Evolutionary conservation across 2,797 vertebrate genomes (phyloP).

Genomic region (Cryptoblepharus egeriae): DNA sequence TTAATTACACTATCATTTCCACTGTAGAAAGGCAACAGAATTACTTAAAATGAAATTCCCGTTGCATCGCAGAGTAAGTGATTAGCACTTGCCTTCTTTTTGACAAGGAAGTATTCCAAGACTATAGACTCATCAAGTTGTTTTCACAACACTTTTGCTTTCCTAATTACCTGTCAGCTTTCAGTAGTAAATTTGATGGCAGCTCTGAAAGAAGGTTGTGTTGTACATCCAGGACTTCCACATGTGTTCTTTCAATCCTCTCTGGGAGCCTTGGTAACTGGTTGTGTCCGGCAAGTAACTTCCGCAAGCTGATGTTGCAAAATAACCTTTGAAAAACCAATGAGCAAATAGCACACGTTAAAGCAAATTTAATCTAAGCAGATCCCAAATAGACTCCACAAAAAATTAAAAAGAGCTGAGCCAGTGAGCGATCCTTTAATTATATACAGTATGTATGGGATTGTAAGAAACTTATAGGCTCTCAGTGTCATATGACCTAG

Average conservation of each 20-base stretch:
- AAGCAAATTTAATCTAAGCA: not conserved
- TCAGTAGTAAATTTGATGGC: slow-evolving; percentile 91
- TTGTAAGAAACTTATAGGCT: too few species aligned
- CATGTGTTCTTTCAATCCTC: slow-evolving; percentile 86
- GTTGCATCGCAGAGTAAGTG: not conserved
- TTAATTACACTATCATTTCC: not conserved
- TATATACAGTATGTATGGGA: not conserved
- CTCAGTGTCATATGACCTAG: too few species aligned
- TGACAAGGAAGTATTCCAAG: not conserved
- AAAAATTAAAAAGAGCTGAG: not conserved
- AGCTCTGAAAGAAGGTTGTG: slow-evolving; percentile 95
- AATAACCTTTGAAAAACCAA: slow-evolving; percentile 82
- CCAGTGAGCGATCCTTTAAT: slow-evolving; percentile 40
- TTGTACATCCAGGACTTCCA: slow-evolving; percentile 93
- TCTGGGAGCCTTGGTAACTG: slow-evolving; percentile 88
- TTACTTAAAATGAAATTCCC: not conserved
- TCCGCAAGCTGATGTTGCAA: slow-evolving; percentile 90
- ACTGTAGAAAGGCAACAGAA: not conserved
- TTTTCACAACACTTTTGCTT: not conserved
- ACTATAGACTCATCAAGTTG: not conserved
- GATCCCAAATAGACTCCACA: not conserved
- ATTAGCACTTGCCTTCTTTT: not conserved
- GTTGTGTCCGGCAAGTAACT: slow-evolving; percentile 92
- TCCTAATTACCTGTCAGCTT: slow-evolving; percentile 88
- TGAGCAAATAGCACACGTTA: slow-evolving; percentile 9